phyloP scores from a whole-genome alignment of 2,797 vertebrate species.

The Fundulus diaphanus region DNA sequence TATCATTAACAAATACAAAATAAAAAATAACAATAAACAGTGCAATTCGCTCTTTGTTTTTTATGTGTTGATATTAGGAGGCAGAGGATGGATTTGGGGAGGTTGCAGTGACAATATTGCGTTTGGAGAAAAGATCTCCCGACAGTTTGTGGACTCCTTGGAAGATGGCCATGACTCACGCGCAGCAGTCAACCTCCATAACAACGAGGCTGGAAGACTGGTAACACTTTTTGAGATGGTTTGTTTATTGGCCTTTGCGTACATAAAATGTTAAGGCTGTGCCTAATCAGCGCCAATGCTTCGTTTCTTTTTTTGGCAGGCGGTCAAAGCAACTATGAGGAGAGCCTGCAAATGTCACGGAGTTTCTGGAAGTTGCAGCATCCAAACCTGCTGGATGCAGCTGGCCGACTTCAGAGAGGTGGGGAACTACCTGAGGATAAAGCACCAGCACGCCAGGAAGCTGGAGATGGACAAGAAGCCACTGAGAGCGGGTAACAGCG shows the following conservation, averaged over 20 bases:
- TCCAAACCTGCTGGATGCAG: conserved; percentile 98
- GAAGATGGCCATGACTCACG: conserved; percentile 94
- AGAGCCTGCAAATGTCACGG: conserved; percentile 96
- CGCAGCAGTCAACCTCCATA: conserved; percentile 94
- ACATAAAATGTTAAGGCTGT: too few species aligned
- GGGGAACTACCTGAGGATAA: conserved; percentile 91
- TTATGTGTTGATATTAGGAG: conserved; percentile 79
- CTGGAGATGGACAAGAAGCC: conserved; percentile 92
- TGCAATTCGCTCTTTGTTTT: background rate
- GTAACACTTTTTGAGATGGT: conserved; percentile 72
- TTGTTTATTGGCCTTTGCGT: background rate
- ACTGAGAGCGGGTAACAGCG: conserved; percentile 89
- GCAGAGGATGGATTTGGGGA: conserved; percentile 97
- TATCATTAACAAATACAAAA: too few species aligned
- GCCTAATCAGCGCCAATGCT: background rate
- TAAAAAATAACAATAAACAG: fast-evolving
- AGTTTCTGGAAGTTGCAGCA: conserved; percentile 95
- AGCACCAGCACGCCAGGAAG: conserved; percentile 89
- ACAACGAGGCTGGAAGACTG: conserved; percentile 93
- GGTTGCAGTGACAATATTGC: conserved; percentile 96
- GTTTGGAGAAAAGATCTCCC: conserved; percentile 94
- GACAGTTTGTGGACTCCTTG: conserved; percentile 93
- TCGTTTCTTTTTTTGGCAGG: conserved; percentile 76
- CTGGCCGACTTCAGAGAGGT: conserved; percentile 92
- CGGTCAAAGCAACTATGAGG: conserved; percentile 91